A percentile compares a stretch with the other conserved stretches of the same genome.
These are phyloP conservation scores for Gryllus bimaculatus DNA, from an alignment of 1,140 invertebrate species.

Conservation along the genomic window DNA sequence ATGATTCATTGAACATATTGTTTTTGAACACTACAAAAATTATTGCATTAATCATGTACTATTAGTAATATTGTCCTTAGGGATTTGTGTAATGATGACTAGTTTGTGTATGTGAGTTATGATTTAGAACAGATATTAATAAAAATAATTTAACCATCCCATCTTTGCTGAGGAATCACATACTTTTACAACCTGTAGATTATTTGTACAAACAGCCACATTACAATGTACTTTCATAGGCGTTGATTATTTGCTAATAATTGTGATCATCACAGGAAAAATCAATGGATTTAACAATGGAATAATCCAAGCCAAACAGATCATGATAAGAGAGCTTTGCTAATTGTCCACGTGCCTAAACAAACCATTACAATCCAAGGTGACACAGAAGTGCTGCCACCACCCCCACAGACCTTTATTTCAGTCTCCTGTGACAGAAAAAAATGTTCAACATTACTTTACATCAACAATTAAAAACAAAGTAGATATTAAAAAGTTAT, in stretches of 20 bases:
- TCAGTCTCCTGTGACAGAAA: conserved; percentile 50
- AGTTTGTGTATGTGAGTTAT: neutral
- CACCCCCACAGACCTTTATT: conserved; percentile 55
- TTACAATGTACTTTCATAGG: neutral
- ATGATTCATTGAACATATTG: too few species aligned
- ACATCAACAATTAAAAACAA: too few species aligned
- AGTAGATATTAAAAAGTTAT: too few species aligned
- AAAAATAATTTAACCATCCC: too few species aligned
- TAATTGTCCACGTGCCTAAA: conserved; percentile 16
- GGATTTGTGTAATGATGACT: neutral
- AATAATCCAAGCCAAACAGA: conserved; percentile 6
- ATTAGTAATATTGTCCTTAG: too few species aligned
- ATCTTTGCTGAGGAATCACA: too few species aligned
- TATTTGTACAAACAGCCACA: neutral
- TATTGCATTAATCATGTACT: too few species aligned
- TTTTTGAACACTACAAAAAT: too few species aligned
- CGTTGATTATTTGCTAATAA: neutral
- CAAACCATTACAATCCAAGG: conserved; percentile 8
- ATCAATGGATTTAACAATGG: neutral
- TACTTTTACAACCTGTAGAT: too few species aligned
- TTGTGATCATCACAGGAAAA: conserved; percentile 4
- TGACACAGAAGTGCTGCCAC: conserved; percentile 2
- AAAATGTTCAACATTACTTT: conserved; percentile 14
- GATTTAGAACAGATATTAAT: too few species aligned
- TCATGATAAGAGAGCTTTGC: neutral